Evolutionary conservation across 2,888 invertebrate genomes (phyloP).

Genomic region (Xylota sylvarum): DNA sequence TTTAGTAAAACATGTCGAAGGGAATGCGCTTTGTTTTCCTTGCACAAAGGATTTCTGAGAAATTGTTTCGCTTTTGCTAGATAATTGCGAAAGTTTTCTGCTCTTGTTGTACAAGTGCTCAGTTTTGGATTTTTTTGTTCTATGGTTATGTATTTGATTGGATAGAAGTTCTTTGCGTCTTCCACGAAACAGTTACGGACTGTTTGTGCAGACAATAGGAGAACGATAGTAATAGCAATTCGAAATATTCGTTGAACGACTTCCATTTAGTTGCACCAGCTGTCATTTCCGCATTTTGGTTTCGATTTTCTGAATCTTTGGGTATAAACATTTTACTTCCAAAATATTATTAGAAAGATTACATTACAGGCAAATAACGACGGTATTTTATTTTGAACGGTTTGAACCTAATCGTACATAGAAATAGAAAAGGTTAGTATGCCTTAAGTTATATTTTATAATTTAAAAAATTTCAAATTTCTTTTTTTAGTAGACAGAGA

Average conservation of each 20-base stretch:
- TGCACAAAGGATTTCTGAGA: slow-evolving; percentile 65
- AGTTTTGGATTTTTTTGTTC: slow-evolving; percentile 38
- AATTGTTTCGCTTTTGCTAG: slow-evolving; percentile 62
- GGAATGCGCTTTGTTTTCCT: slow-evolving; percentile 61
- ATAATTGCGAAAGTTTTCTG: slow-evolving; percentile 72
- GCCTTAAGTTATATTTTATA: too few species aligned
- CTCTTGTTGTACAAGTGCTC: slow-evolving; percentile 48
- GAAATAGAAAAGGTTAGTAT: too few species aligned
- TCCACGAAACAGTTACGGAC: background rate
- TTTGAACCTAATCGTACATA: too few species aligned
- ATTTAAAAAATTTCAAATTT: too few species aligned
- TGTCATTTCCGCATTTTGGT: background rate
- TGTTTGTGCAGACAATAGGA: background rate
- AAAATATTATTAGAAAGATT: too few species aligned
- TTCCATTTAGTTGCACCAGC: background rate
- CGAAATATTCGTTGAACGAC: background rate
- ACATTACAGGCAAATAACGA: too few species aligned
- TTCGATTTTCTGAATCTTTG: background rate
- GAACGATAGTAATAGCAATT: background rate
- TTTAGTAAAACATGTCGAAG: slow-evolving; percentile 56
- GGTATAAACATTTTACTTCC: background rate
- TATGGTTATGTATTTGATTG: slow-evolving; percentile 52
- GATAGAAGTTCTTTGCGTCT: slow-evolving; percentile 22
- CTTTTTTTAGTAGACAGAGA: too few species aligned
- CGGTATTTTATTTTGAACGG: too few species aligned